Evolutionary conservation across 2,797 vertebrate species (phyloP).

Genomic region (Sandelia bainsii): DNA sequence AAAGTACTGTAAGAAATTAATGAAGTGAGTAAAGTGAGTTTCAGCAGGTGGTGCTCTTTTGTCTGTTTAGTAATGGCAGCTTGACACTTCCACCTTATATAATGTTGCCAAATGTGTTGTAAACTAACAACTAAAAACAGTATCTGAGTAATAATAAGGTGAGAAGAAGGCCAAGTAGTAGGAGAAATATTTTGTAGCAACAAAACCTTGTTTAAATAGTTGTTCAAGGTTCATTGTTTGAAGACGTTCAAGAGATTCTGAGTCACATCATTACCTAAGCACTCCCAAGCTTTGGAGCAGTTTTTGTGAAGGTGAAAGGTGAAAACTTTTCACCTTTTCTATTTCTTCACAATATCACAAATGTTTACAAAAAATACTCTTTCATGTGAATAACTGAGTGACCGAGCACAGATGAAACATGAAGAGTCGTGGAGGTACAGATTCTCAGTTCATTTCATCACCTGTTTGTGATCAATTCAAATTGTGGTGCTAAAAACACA

Average conservation of each 20-base stretch:
- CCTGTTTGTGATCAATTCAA: neutral
- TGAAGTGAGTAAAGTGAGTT: conserved; percentile 16
- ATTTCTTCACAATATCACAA: too few species aligned
- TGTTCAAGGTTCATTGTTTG: neutral
- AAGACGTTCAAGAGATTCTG: neutral
- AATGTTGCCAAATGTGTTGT: neutral
- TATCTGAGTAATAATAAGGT: neutral
- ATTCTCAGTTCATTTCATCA: neutral
- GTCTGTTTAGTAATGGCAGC: conserved; percentile 1
- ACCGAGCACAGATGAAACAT: neutral
- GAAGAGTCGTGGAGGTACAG: neutral
- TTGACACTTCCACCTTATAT: neutral
- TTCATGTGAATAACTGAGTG: too few species aligned
- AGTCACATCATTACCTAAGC: neutral
- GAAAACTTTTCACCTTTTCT: too few species aligned
- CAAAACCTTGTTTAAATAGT: neutral
- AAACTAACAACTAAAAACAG: neutral
- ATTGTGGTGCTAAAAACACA: neutral
- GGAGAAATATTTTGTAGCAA: neutral
- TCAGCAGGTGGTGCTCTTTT: conserved; percentile 63
- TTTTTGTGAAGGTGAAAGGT: neutral
- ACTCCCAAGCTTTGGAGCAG: neutral
- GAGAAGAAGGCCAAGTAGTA: neutral
- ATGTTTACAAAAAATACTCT: too few species aligned
- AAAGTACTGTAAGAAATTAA: conserved; percentile 16